Evolutionary conservation across 2,888 invertebrate genomes (phyloP).

Genomic region (Tenthredo distinguenda): DNA sequence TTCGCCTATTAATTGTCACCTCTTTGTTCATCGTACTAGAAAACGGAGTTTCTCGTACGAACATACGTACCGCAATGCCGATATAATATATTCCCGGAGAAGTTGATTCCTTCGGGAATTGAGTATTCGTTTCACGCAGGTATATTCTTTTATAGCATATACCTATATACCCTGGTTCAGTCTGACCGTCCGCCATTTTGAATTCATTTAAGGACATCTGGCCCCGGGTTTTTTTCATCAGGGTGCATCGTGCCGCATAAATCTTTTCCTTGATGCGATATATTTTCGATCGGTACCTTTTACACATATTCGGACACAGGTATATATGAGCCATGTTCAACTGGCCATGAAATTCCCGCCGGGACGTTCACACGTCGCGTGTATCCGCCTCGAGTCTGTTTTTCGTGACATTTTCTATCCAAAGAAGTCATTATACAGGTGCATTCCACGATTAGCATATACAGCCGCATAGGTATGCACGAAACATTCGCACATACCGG

Average conservation of each 20-base stretch:
- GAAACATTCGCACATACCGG: slow-evolving; percentile 3
- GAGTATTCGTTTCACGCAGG: slow-evolving; percentile 1
- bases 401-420: not conserved
- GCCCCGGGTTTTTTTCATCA: not conserved
- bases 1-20: slow-evolving; percentile 7
- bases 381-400: not conserved
- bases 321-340: no score
- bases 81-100: not conserved
- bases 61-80: not conserved
- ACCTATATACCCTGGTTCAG: not conserved
- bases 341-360: slow-evolving; percentile 15
- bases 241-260: not conserved
- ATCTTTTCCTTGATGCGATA: not conserved
- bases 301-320: not conserved
- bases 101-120: not conserved
- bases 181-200: not conserved
- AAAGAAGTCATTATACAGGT: not conserved
- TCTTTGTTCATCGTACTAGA: slow-evolving; percentile 42
- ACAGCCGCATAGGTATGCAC: not conserved
- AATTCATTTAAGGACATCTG: slow-evolving; percentile 1
- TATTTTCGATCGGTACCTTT: not conserved
- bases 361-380: not conserved
- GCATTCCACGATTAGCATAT: not conserved
- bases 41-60: slow-evolving; percentile 11
- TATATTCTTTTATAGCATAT: not conserved